Evolutionary conservation across 2,888 invertebrate species (phyloP).

Genomic region (Scaeva pyrastri): DNA sequence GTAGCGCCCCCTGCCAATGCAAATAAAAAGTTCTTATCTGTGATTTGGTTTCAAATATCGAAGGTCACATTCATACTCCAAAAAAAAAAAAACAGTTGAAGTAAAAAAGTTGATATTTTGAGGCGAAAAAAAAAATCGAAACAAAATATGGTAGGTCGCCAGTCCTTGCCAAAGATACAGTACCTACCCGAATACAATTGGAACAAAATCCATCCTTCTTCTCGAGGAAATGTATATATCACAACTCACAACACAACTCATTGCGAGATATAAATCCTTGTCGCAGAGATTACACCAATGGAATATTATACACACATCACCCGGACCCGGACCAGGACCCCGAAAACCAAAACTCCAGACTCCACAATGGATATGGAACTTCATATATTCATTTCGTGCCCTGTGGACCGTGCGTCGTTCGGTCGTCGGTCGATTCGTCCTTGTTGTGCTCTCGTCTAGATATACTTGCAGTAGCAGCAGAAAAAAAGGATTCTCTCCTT

Average conservation of each 20-base stretch:
- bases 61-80: slow-evolving; percentile 21
- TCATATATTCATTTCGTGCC: slow-evolving; percentile 39
- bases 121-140: not conserved
- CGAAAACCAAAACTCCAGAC: not conserved
- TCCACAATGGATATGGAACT: slow-evolving; percentile 26
- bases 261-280: slow-evolving; percentile 70
- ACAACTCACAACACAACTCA: slow-evolving; percentile 48
- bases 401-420: not conserved
- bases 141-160: slow-evolving; percentile 13
- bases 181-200: not conserved
- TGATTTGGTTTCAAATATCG: slow-evolving; percentile 36
- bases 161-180: slow-evolving; percentile 15
- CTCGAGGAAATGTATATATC: slow-evolving; percentile 36
- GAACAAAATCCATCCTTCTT: slow-evolving; percentile 40
- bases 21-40: slow-evolving; percentile 59
- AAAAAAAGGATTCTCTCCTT: slow-evolving; percentile 14
- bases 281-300: slow-evolving; percentile 71
- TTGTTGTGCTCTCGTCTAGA: not conserved
- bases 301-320: slow-evolving; percentile 53
- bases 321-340: no score
- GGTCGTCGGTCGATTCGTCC: not conserved
- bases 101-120: not conserved
- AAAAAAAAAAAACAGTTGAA: not conserved
- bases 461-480: not conserved
- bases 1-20: slow-evolving; percentile 40